Evolutionary conservation across 2,888 invertebrate genomes (phyloP), one percentile per base, ranked within the genome.

Genomic region (Azorinus chamasolen): DNA sequence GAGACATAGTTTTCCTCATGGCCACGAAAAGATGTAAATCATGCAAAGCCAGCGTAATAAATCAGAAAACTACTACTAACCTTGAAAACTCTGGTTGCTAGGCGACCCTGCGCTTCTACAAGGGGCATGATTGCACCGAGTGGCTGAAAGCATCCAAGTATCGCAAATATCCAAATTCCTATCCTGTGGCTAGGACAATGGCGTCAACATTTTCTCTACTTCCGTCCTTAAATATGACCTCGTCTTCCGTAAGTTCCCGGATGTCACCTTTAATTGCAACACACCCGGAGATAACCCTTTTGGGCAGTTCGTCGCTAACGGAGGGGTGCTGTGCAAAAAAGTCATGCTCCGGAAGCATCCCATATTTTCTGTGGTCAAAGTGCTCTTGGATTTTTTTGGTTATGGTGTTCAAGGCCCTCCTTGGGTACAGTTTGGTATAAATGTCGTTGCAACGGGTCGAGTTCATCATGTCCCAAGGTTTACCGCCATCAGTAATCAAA

Each of bases 101-200:
- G 89, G 2, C 94, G 87, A 39, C 93, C 90, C 82, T 94, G 94
- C 86, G 94, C 84, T 83, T 94, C 94, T 8, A 93, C 89, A 1
- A 94, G 90, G 0, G 94, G 94, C 88, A 93, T 92, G 18, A 94
- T 87, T 2, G 93, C 92, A 2, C 94, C 94, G 12, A 92, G 81
- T 0, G 94, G 93, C 87, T 94, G 93, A 32, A 93, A 85, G 63
- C 92, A 91, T 12, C 93, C 94, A 68, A 94, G 92, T 12, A 94
- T 86, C 18, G 93, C 93, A 41, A 94, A 83, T 93, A 93, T 0
- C 90, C 92, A 78, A 94, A 93, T 2, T 85, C 87, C 84, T 94
- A 94, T 0, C 90, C 92, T 27, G 94, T 92, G 1, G 92, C 92
- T 77, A 92, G 58, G 16, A 93, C 71, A 4, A 93, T 88, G 18